Evolutionary conservation across 2,888 invertebrate genomes (phyloP), one percentile per base, ranked within the genome.

Genomic region (Clepsis dumicolana): DNA sequence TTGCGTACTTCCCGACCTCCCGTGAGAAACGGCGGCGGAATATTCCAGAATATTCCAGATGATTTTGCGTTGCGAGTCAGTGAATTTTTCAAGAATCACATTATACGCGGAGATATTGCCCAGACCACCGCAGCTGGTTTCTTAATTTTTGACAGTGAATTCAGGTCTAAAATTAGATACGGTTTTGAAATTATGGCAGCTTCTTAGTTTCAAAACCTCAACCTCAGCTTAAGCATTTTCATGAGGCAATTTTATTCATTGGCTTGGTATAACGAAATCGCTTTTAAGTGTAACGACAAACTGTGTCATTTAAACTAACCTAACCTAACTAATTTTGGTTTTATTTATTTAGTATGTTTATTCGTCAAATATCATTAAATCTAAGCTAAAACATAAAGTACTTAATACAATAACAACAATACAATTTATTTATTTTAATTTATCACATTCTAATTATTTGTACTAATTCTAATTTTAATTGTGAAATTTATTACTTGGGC

Each of bases 41-140:
- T 63, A 54, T 68, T 64, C 63, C 10, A 12, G 60, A 21, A 44
- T 41, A 64, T 52, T 68, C 41, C 59, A 59, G 62, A 67, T 67
- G 67, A 67, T 67, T 67, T 67, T 62, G 38, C 21, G 62, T 63
- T 44, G 57, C 67, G 67, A 67, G 62, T 67, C 67, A 57, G 62
- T 63, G 67, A 67, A 62, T 67, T 67, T 67, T 67, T 67, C 67
- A 67, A 52, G 65, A 65, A 56, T 62, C 62, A 56, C 62, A 67
- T 67, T 67, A 63, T 57, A 57, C 56, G 35, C 48, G 41, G 24
- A 48, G 62, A 67, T 63, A 50, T 67, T 50, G 24, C 62, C 48
- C 67, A 67, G 67, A 63, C 52, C 62, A 63, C 52, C 62, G 56
- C 62, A 48, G 56, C 27, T 16, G 56, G 56, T 24, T 50, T 38